Conservation (phyloP, 2,113 vertebrate species). For the Montifringilla adamsi region DNA sequence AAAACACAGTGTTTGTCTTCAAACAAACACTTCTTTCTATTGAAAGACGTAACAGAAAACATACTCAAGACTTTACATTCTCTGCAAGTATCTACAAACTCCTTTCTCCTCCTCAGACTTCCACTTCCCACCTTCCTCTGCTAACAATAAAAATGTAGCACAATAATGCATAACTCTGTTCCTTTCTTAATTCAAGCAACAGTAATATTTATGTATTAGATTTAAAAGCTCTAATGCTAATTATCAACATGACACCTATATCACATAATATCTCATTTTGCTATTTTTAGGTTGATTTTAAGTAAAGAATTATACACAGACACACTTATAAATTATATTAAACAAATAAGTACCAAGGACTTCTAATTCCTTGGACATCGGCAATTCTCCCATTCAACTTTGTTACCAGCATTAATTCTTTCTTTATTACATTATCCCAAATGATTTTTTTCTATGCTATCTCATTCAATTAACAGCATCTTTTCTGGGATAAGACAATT, state of each 20-base stretch:
- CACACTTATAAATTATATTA: background rate
- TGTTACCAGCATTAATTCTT: background rate
- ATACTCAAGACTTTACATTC: background rate
- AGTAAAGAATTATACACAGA: background rate
- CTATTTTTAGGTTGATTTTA: background rate
- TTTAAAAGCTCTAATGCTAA: background rate
- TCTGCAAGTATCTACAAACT: background rate
- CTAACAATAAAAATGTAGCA: background rate
- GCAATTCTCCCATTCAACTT: background rate
- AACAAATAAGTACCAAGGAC: background rate
- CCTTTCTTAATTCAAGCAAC: background rate
- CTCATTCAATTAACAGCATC: background rate
- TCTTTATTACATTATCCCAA: background rate
- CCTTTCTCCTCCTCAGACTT: background rate
- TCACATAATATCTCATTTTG: background rate
- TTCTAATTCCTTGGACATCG: background rate
- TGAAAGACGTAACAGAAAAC: background rate
- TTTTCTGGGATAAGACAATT: background rate
- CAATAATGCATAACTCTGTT: background rate
- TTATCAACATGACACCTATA: background rate
- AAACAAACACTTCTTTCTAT: background rate
- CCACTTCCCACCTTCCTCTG: background rate
- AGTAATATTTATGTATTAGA: background rate
- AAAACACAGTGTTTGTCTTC: background rate
- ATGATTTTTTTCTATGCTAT: background rate